Conservation (phyloP, 2,113 vertebrate species). For the Oenanthe melanoleuca region DNA sequence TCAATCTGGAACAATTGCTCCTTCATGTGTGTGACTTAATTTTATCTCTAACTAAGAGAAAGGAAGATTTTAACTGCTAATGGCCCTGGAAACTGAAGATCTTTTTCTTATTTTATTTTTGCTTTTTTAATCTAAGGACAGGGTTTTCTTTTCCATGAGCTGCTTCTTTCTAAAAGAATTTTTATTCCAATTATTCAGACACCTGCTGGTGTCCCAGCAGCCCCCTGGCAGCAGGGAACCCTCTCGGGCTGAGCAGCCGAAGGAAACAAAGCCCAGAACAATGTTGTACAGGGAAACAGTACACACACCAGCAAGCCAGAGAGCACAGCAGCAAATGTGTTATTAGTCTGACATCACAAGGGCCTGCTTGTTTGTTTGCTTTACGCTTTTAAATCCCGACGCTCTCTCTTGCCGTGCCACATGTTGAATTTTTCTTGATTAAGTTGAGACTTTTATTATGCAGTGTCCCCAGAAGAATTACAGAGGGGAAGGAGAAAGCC, state of each 20-base stretch:
- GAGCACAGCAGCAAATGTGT: constrained; percentile 45
- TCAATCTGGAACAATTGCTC: neutral
- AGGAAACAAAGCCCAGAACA: constrained; percentile 68
- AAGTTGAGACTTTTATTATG: constrained; percentile 67
- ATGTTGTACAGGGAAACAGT: constrained; percentile 54
- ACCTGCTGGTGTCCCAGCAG: constrained; percentile 67
- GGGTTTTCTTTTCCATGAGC: constrained; percentile 34
- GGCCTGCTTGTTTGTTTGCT: constrained; percentile 62
- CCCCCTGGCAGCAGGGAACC: constrained; percentile 38
- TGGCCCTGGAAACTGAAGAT: neutral
- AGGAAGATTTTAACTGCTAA: constrained; percentile 9
- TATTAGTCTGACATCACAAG: constrained; percentile 52
- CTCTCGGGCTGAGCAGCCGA: constrained; percentile 27
- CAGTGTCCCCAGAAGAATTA: constrained; percentile 12
- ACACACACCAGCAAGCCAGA: constrained; percentile 33
- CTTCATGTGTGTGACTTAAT: constrained; percentile 19
- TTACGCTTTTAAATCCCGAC: constrained; percentile 17
- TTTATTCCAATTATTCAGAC: constrained; percentile 70
- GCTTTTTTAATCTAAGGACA: constrained; percentile 14
- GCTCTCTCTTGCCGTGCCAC: constrained; percentile 40
- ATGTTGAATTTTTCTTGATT: constrained; percentile 66
- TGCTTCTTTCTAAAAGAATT: constrained; percentile 34
- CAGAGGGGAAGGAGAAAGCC: constrained; percentile 52
- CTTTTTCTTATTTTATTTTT: neutral
- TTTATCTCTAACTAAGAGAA: constrained; percentile 24